Percentiles rank a stretch among this genome's conserved stretches.
phyloP scores from a whole-genome alignment of 2,888 invertebrate species.

The Helleia helle region DNA sequence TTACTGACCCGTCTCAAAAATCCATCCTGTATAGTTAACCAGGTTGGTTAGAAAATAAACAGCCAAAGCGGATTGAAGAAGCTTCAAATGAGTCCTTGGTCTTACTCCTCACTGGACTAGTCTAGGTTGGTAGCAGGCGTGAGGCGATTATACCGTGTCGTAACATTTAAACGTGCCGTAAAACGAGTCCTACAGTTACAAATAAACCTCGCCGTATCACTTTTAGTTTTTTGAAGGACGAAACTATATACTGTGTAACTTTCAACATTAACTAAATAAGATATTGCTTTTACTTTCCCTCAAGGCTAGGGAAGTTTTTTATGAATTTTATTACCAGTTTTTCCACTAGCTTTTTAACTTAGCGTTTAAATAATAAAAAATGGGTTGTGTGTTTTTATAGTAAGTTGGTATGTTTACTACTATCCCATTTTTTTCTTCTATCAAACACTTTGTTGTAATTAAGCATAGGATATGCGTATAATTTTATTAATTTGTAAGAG shows the following conservation, averaged over 20 bases:
- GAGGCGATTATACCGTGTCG: not conserved
- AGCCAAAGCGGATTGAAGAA: no score
- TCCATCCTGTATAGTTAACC: no score
- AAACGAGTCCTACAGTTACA: not conserved
- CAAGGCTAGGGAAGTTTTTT: not conserved
- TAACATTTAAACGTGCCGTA: not conserved
- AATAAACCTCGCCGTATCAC: not conserved
- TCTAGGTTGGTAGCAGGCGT: no score
- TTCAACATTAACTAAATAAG: slow-evolving; percentile 3
- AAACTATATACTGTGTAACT: slow-evolving; percentile 5
- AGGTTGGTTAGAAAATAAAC: no score
- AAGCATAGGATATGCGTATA: no score
- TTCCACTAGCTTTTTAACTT: not conserved
- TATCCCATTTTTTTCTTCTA: not conserved
- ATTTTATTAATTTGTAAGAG: no score
- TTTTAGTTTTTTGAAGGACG: slow-evolving; percentile 7
- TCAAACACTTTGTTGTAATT: no score
- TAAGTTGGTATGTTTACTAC: no score
- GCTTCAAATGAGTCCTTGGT: no score
- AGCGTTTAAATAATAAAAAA: not conserved
- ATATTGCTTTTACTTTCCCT: slow-evolving; percentile 2
- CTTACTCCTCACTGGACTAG: no score
- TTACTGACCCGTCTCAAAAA: no score
- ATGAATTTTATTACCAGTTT: not conserved
- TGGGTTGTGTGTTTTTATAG: no score